phyloP scores from a whole-genome alignment of 2,888 invertebrate species.

The Caenorhabditis zanzibari region DNA sequence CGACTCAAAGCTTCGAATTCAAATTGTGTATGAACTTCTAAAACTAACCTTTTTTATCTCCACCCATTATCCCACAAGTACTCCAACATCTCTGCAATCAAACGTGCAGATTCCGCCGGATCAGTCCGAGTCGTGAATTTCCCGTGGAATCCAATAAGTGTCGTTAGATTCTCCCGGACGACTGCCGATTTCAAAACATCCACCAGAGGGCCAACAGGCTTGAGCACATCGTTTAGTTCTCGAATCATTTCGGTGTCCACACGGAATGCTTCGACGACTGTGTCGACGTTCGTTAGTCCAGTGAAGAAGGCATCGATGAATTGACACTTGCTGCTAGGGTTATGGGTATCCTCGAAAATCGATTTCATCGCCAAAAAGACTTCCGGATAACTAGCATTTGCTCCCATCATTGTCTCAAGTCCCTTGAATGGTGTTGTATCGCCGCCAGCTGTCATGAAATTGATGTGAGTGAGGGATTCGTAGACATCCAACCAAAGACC shows the following conservation, averaged over 20 bases:
- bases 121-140: neutral
- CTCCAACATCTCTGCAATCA: constrained; percentile 1
- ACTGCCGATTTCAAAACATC: too few species aligned
- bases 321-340: neutral
- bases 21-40: too few species aligned
- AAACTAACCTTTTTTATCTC: neutral
- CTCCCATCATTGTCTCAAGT: neutral
- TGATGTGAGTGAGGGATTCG: neutral
- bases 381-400: constrained; percentile 3
- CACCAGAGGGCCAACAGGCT: neutral
- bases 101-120: neutral
- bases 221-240: neutral
- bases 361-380: constrained; percentile 13
- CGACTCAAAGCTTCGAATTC: too few species aligned
- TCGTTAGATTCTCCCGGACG: too few species aligned
- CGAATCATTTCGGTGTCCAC: neutral
- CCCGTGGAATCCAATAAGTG: neutral
- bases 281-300: neutral
- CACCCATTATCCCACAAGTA: neutral
- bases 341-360: neutral
- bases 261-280: neutral
- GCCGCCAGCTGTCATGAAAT: neutral
- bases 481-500: neutral
- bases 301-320: constrained; percentile 3
- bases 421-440: neutral